Evolutionary conservation across 2,888 invertebrate species (phyloP).

Genomic region (Drosophila rubida): DNA sequence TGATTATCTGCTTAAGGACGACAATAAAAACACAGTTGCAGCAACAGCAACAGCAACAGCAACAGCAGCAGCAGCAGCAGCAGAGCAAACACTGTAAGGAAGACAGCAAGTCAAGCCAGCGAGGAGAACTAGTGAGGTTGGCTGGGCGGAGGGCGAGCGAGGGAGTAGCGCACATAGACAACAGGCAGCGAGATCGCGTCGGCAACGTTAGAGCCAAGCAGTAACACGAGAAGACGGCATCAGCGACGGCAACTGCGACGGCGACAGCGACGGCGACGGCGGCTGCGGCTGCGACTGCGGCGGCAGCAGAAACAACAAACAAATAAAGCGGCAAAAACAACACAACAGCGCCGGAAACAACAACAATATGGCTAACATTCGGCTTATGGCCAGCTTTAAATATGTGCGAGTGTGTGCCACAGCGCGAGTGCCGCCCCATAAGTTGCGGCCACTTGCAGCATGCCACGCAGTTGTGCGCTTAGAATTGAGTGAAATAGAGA

Average conservation of each 20-base stretch:
- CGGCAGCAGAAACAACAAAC: conserved; percentile 29
- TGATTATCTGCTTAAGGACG: conserved; percentile 54
- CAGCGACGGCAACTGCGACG: background rate
- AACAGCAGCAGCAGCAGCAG: conserved; percentile 4
- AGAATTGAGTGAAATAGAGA: too few species aligned
- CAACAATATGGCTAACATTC: conserved; percentile 33
- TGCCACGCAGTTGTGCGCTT: background rate
- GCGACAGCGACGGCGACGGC: background rate
- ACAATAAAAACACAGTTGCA: conserved; percentile 37
- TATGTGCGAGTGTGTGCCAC: background rate
- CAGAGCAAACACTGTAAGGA: conserved; percentile 4
- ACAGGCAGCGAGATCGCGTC: background rate
- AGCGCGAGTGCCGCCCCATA: conserved; percentile 8
- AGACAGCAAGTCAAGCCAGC: background rate
- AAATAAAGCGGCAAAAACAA: conserved; percentile 38
- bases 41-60: background rate
- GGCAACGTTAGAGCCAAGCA: background rate
- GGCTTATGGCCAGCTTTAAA: conserved; percentile 34
- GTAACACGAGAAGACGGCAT: background rate
- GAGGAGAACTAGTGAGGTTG: background rate
- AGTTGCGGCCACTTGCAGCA: background rate
- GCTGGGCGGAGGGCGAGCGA: too few species aligned
- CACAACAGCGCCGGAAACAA: conserved; percentile 29
- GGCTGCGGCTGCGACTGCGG: background rate
- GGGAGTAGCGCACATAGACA: background rate